These are phyloP conservation scores for Lithophane ornitopus DNA, from an alignment of 2,888 invertebrate species.

Conservation along the genomic window DNA sequence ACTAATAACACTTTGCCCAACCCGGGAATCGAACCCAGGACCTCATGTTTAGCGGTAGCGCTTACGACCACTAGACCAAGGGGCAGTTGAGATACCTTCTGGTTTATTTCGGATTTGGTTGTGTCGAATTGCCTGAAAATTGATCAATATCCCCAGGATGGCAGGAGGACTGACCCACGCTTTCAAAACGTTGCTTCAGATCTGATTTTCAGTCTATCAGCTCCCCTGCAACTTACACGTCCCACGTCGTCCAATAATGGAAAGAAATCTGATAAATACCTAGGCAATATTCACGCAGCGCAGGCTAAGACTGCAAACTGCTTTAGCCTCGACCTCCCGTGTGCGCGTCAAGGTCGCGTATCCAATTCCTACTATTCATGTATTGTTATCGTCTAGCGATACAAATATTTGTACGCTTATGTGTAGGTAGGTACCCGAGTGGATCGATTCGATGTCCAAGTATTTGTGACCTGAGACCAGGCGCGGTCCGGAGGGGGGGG, in stretches of 20 bases:
- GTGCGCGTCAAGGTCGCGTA: conserved; percentile 14
- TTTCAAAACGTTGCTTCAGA: not conserved
- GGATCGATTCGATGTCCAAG: not conserved
- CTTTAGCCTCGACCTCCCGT: conserved; percentile 18
- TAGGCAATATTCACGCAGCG: not conserved
- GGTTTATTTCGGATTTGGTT: not conserved
- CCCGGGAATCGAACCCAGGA: not conserved
- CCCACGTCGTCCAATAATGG: not conserved
- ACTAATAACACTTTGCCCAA: not conserved
- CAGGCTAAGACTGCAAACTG: not conserved
- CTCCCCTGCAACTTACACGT: not conserved
- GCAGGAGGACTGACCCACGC: not conserved
- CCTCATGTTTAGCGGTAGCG: not conserved
- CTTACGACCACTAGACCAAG: not conserved
- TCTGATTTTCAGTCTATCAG: not conserved
- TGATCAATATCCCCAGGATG: not conserved
- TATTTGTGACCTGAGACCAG: not conserved
- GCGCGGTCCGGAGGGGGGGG: no score
- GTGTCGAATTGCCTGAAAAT: not conserved
- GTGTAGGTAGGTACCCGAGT: not conserved
- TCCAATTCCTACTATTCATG: conserved; percentile 21
- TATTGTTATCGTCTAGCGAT: conserved; percentile 2
- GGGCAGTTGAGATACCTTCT: not conserved
- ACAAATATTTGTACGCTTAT: conserved; percentile 17
- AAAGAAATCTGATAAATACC: not conserved